Base-by-base conservation (phyloP, 1,140 invertebrate species). In the Oedothorax gibbosus region DNA sequence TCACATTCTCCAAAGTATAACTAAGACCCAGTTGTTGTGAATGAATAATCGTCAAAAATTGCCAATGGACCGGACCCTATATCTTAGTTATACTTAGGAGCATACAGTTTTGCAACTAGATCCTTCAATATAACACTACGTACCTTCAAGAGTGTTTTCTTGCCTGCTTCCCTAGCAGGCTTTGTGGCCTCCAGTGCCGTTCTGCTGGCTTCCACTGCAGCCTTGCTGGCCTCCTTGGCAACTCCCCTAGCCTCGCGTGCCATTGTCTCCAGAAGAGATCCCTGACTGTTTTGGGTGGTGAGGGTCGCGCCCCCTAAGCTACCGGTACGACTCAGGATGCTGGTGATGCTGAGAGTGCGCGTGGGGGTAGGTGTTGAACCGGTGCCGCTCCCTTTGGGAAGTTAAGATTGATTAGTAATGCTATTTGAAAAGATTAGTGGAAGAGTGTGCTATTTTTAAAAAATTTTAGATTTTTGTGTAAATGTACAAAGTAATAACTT, bases 181-280 rank as follows among this genome's bases (percentile, higher is more conserved):
- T 97, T 97, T 0, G 96, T 97, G n/a, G 97, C 95, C 2, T 95
- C 95, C 18, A 88, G 56, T 94, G 96, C 66, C 93, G 87, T 95
- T 89, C 96, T 96, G 85, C 95, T 96, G 0, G 95, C 95, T 90
- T 96, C 95, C 20, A 96, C 88, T 0, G 96, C 96, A 78, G 93
- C 94, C 88, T 96, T 96, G 0, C 95, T 94, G 8, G 93, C 95
- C 90, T 96, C 96, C 86, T 94, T 95, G 0, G 96, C 94, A 7
- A 95, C 96, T 90, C 95, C 96, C 88, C 96, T 97, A 0, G 96
- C 96, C 88, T 96, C 95, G 54, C 94, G 92, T 0, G 96, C 81
- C 73, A 86, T 79, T n/a, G 65, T 84, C 60, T 84, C 86, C 9
- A 86, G 53, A 8, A 86, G 54, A 54, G 86, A 86, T 11, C 78